Evolutionary conservation across 2,888 invertebrate species (phyloP).

Genomic region (Arctia plantaginis): DNA sequence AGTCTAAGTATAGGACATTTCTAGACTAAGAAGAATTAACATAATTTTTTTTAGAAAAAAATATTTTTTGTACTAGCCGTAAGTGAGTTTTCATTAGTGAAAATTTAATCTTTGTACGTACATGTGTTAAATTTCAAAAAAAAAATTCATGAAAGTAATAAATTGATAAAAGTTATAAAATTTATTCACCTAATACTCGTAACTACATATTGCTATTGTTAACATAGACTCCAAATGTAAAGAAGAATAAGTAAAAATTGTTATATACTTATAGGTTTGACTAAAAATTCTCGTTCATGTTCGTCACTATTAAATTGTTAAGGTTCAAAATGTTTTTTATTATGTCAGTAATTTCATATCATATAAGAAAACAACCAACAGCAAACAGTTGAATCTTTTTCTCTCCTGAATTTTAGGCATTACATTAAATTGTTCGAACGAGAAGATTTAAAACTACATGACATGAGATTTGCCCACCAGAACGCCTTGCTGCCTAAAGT

Average conservation of each 20-base stretch:
- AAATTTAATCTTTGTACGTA: constrained; percentile 13
- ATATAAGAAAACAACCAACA: neutral
- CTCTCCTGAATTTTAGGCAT: neutral
- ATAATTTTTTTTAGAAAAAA: constrained; percentile 22
- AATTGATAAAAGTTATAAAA: too few species aligned
- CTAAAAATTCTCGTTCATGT: constrained; percentile 54
- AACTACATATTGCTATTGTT: neutral
- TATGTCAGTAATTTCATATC: constrained; percentile 14
- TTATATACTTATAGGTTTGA: constrained; percentile 28
- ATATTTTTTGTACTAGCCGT: constrained; percentile 42
- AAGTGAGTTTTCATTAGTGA: constrained; percentile 27
- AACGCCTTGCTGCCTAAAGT: neutral
- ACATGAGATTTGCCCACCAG: neutral
- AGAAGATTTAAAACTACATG: neutral
- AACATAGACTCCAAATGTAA: neutral
- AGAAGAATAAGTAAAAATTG: constrained; percentile 16
- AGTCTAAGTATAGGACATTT: constrained; percentile 11
- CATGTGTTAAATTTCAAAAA: neutral
- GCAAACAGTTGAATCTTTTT: neutral
- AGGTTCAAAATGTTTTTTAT: constrained; percentile 48
- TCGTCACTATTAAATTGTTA: constrained; percentile 61
- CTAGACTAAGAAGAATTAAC: constrained; percentile 6
- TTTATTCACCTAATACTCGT: neutral
- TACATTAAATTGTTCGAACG: neutral
- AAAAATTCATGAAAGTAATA: neutral